Percentiles rank a stretch among this genome's conserved stretches.
Conservation (phyloP, 1,140 invertebrate species). For the Drosophila nigromelanica region DNA sequence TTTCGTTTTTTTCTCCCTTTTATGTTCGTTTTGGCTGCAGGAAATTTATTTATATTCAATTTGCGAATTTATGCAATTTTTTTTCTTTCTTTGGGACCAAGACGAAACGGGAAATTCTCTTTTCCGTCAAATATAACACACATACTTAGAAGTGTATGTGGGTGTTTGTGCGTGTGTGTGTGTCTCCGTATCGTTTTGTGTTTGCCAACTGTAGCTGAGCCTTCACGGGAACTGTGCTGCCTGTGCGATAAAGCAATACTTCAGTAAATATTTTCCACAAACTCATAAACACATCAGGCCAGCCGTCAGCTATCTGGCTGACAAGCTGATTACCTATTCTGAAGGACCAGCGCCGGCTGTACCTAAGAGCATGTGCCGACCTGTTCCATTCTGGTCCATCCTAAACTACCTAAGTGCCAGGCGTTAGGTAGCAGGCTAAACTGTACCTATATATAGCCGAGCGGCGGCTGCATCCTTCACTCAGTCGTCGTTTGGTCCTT, state of each 20-base stretch:
- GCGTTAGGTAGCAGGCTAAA: constrained; percentile 6
- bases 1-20: constrained; percentile 30
- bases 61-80: constrained; percentile 70
- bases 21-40: constrained; percentile 59
- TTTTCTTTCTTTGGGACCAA: constrained; percentile 23
- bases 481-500: constrained; percentile 55
- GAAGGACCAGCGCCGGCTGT: constrained; percentile 38
- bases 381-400: background rate
- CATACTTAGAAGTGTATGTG: background rate
- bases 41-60: constrained; percentile 83
- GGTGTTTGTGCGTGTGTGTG: constrained; percentile 13
- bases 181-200: constrained; percentile 11
- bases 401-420: constrained; percentile 44
- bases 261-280: constrained; percentile 64
- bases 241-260: constrained; percentile 45
- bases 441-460: constrained; percentile 38
- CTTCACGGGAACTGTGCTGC: constrained; percentile 25
- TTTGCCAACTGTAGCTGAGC: constrained; percentile 25
- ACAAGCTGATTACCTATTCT: constrained; percentile 61
- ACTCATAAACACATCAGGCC: constrained; percentile 72
- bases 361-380: constrained; percentile 14
- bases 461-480: constrained; percentile 38
- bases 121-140: constrained; percentile 35
- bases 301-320: constrained; percentile 2
- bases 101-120: constrained; percentile 61